phyloP scores from a whole-genome alignment of 2,797 vertebrate genomes.

The Coccyzus lansbergi region DNA sequence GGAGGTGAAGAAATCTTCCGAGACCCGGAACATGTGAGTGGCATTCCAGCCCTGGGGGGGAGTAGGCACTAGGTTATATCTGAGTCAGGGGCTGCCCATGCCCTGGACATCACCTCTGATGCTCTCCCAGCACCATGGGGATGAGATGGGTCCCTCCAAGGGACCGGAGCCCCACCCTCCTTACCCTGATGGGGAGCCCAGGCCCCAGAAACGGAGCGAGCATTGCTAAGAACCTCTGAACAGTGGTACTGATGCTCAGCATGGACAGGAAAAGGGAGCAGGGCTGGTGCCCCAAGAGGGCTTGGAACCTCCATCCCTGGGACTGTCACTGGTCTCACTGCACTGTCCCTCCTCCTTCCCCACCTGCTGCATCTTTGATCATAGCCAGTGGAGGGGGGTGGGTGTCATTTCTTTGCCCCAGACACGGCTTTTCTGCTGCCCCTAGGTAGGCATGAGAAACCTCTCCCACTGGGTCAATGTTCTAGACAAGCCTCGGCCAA shows the following conservation, averaged over 20 bases:
- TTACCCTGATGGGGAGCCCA: background rate
- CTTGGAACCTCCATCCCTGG: background rate
- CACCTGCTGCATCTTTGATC: background rate
- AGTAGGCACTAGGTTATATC: background rate
- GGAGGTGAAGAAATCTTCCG: conserved; percentile 94
- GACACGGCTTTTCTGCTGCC: background rate
- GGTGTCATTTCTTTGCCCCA: background rate
- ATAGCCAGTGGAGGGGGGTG: background rate
- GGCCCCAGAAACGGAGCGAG: background rate
- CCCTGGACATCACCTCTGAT: background rate
- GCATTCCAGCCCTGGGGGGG: conserved; percentile 87
- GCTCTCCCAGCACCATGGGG: accelerated
- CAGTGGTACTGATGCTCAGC: background rate
- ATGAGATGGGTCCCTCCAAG: background rate
- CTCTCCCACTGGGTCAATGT: background rate
- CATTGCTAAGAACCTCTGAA: background rate
- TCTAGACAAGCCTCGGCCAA: background rate
- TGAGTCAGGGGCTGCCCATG: background rate
- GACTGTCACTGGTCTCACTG: background rate
- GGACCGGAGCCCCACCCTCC: background rate
- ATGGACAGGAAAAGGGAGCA: background rate
- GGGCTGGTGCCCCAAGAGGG: accelerated
- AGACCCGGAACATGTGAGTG: conserved; percentile 87
- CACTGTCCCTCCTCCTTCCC: background rate
- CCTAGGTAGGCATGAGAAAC: background rate